phyloP scores from a whole-genome alignment of 1,140 invertebrate genomes.

The Aphelenchoides besseyi region DNA sequence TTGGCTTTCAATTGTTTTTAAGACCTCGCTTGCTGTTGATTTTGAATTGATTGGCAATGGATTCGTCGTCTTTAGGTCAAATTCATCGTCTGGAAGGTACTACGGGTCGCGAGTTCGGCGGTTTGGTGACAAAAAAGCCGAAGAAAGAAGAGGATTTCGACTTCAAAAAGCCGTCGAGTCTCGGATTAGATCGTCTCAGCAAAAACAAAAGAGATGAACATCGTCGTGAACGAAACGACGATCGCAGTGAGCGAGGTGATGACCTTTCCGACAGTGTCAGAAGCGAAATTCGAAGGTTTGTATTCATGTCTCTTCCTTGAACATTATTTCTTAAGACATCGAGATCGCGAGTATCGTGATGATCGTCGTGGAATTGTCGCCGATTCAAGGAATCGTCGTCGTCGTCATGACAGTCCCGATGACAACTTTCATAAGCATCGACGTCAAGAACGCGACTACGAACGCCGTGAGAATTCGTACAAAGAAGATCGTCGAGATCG shows the following conservation, averaged over 20 bases:
- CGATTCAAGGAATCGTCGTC: constrained; percentile 24
- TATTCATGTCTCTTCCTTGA: constrained; percentile 26
- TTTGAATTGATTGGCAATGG: no score
- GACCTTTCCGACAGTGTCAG: constrained; percentile 43
- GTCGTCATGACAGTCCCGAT: constrained; percentile 52
- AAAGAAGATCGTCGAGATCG: constrained; percentile 60
- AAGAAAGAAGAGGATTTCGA: constrained; percentile 66
- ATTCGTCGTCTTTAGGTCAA: constrained; percentile 8
- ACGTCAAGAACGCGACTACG: constrained; percentile 29
- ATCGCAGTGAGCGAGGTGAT: constrained; percentile 34
- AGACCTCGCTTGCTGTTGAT: no score
- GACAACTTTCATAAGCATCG: constrained; percentile 42
- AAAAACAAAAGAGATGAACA: constrained; percentile 59
- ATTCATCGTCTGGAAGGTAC: constrained; percentile 79
- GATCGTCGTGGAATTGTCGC: constrained; percentile 45
- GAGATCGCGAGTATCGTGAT: constrained; percentile 70
- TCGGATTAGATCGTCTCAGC: constrained; percentile 84
- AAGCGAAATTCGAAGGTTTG: constrained; percentile 39
- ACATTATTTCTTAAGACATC: constrained; percentile 65
- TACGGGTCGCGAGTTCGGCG: constrained; percentile 72
- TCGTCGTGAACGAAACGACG: constrained; percentile 33
- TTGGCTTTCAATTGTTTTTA: no score
- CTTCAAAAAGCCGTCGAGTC: constrained; percentile 74
- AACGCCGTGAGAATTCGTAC: constrained; percentile 56
- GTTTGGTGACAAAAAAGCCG: constrained; percentile 77